A percentile compares a stretch with the other conserved stretches of the same genome.
Evolutionary conservation across 53 echinoderm and acorn worm genomes (phyloP).

Genomic region (Hippasteria phrygiana): DNA sequence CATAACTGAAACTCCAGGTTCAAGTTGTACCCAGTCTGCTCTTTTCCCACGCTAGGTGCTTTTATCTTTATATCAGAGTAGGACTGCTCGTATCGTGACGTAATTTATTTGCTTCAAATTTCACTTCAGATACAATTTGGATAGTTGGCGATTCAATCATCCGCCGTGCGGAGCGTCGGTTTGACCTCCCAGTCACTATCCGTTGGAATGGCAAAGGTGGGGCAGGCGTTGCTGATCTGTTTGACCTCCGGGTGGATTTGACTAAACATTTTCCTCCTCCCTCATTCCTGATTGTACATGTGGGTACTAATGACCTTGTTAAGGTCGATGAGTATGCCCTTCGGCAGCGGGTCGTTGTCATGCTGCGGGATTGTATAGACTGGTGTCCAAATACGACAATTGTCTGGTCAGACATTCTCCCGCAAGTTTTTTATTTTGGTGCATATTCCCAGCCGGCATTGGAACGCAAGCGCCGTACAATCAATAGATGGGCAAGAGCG

Average conservation of each 20-base stretch:
- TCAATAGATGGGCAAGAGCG: conserved; percentile 13
- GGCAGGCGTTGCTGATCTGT: neutral
- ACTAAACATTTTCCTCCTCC: neutral
- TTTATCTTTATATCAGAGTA: neutral
- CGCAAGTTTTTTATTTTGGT: conserved; percentile 7
- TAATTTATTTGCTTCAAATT: neutral
- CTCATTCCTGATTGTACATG: neutral
- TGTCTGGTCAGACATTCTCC: conserved; percentile 20
- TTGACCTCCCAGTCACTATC: neutral
- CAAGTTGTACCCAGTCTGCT: neutral
- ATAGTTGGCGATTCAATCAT: conserved; percentile 28
- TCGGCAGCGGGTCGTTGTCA: neutral
- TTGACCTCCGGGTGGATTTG: neutral
- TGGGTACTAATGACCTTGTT: conserved; percentile 24
- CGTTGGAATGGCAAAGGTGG: conserved; percentile 22
- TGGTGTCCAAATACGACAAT: neutral
- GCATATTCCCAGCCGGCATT: neutral
- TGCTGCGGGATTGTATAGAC: neutral
- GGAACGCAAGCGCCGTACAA: conserved; percentile 13
- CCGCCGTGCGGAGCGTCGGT: neutral
- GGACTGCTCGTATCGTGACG: neutral
- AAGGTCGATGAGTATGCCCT: neutral
- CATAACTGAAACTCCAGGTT: neutral
- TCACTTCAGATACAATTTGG: neutral
- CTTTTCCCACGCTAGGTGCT: neutral